Percentiles rank a stretch among this genome's conserved stretches.
phyloP scores from a whole-genome alignment of 2,888 invertebrate genomes.

The Drosophila affinis region DNA sequence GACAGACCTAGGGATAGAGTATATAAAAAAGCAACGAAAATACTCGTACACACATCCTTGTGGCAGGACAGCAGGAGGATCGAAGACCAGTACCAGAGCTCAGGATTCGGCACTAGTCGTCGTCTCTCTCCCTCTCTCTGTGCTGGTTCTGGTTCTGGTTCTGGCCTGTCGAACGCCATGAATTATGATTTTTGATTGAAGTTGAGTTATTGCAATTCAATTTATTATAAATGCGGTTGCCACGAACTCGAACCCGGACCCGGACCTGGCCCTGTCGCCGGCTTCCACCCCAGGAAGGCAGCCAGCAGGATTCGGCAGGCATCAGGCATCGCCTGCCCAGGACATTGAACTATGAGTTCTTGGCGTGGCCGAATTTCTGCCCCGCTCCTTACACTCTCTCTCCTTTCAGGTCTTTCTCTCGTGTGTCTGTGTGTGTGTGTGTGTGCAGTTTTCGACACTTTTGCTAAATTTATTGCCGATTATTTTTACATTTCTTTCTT shows the following conservation, averaged over 20 bases:
- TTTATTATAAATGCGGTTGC: slow-evolving; percentile 81
- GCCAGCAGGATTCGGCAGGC: not conserved
- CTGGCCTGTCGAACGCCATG: slow-evolving; percentile 77
- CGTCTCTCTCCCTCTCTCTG: slow-evolving; percentile 17
- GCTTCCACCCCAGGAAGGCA: not conserved
- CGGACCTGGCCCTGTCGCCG: not conserved
- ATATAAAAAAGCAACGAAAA: not conserved
- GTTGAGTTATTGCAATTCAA: slow-evolving; percentile 82
- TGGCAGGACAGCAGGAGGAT: slow-evolving; percentile 17
- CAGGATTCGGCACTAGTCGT: slow-evolving; percentile 27
- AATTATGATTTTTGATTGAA: slow-evolving; percentile 84
- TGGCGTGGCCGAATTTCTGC: slow-evolving; percentile 72
- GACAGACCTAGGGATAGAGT: not conserved
- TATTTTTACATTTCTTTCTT: slow-evolving; percentile 74
- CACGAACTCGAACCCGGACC: slow-evolving; percentile 43
- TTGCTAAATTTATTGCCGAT: slow-evolving; percentile 77
- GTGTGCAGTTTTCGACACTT: slow-evolving; percentile 77
- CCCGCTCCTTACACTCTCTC: not conserved
- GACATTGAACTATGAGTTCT: slow-evolving; percentile 80
- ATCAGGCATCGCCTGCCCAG: slow-evolving; percentile 62
- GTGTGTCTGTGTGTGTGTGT: slow-evolving; percentile 56
- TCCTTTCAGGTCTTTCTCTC: slow-evolving; percentile 23
- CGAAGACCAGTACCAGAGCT: slow-evolving; percentile 32
- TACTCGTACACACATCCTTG: slow-evolving; percentile 12
- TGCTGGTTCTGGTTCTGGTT: slow-evolving; percentile 22